phyloP scores from a whole-genome alignment of 2,797 vertebrate genomes.

The Furcifer pardalis region DNA sequence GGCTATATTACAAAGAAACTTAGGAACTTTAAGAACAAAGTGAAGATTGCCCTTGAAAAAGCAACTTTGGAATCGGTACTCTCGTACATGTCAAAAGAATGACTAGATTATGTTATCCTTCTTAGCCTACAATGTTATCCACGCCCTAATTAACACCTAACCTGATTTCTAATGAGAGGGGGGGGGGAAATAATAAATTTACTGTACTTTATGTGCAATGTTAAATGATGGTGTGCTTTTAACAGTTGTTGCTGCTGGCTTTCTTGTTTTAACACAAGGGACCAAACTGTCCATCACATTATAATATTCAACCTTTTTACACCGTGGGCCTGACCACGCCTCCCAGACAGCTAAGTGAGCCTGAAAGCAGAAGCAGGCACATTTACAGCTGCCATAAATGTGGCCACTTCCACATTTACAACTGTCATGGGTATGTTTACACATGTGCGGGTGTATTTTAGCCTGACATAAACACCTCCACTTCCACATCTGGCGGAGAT shows the following conservation, averaged over 20 bases:
- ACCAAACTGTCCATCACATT: neutral
- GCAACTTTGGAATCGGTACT: neutral
- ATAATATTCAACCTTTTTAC: too few relatives aligned
- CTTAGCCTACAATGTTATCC: neutral
- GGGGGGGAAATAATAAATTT: neutral
- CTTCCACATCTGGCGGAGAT: too few relatives aligned
- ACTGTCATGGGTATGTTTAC: too few relatives aligned
- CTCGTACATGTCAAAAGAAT: neutral
- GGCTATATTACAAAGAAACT: neutral
- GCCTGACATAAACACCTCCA: too few relatives aligned
- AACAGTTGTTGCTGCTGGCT: neutral
- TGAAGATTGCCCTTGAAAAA: neutral
- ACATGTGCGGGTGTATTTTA: too few relatives aligned
- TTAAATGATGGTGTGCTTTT: neutral
- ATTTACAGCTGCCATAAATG: too few relatives aligned
- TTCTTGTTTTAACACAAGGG: neutral
- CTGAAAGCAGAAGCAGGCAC: too few relatives aligned
- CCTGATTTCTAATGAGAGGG: neutral
- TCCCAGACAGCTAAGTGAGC: too few relatives aligned
- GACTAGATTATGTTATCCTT: neutral
- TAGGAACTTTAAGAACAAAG: neutral
- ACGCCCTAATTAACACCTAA: neutral
- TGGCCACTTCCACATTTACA: too few relatives aligned
- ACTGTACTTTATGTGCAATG: neutral
- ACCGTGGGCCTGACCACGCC: too few relatives aligned